A percentile compares a stretch with the other conserved stretches of the same genome.
phyloP scores from a whole-genome alignment of 2,113 vertebrate species.

The Silurus glanis region DNA sequence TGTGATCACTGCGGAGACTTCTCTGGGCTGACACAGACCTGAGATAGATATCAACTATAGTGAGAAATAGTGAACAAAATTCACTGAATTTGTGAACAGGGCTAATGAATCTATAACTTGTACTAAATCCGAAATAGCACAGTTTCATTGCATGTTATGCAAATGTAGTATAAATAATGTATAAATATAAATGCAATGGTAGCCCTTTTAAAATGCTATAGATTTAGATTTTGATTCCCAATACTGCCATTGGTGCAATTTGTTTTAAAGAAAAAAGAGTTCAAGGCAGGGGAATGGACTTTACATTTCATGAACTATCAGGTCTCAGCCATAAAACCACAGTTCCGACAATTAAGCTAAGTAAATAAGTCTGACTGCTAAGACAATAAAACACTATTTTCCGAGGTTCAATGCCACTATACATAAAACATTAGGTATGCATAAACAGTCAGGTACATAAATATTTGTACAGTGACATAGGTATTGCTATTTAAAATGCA shows the following conservation, averaged over 20 bases:
- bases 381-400: neutral
- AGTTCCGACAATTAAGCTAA: neutral
- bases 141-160: neutral
- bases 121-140: neutral
- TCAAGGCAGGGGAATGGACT: neutral
- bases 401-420: neutral
- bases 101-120: neutral
- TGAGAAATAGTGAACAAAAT: neutral
- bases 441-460: neutral
- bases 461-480: neutral
- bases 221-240: neutral
- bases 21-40: neutral
- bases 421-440: neutral
- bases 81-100: neutral
- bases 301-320: neutral
- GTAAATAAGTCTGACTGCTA: neutral
- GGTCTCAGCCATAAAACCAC: neutral
- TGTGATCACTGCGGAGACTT: constrained; percentile 20
- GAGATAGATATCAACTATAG: constrained; percentile 8
- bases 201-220: neutral
- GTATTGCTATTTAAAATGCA: neutral
- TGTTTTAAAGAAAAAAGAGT: neutral
- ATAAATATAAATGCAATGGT: neutral
- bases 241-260: neutral
- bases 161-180: neutral